Conservation (phyloP, 1,140 invertebrate species). For the Cotesia typhae region DNA sequence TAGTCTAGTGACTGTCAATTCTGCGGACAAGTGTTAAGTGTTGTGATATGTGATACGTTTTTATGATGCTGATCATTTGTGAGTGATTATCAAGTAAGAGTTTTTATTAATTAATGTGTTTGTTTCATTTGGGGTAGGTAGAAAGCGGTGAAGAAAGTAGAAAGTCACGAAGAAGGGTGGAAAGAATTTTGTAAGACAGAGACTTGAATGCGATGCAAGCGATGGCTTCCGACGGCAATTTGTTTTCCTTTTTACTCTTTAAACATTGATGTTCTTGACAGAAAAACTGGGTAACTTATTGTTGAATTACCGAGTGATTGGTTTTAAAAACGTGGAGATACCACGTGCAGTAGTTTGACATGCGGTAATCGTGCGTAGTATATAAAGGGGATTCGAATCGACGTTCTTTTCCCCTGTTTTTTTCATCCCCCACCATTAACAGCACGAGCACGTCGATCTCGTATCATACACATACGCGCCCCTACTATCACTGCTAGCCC, state of each 20-base stretch:
- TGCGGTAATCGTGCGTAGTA: constrained; percentile 61
- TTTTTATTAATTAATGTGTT: background rate
- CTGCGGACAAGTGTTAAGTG: too few relatives aligned
- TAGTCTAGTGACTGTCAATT: too few relatives aligned
- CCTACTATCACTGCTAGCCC: constrained; percentile 16
- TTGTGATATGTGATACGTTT: too few relatives aligned
- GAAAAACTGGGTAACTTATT: too few relatives aligned
- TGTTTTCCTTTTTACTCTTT: too few relatives aligned
- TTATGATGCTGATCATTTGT: too few relatives aligned
- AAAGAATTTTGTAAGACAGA: constrained; percentile 40
- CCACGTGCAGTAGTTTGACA: constrained; percentile 63
- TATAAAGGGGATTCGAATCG: constrained; percentile 51
- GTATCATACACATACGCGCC: too few relatives aligned
- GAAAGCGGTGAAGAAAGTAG: too few relatives aligned
- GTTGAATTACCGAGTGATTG: too few relatives aligned
- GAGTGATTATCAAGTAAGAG: background rate
- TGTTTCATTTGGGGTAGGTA: too few relatives aligned
- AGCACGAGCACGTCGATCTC: too few relatives aligned
- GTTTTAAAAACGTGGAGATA: constrained; percentile 16
- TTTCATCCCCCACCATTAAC: constrained; percentile 58
- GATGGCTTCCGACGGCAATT: constrained; percentile 41
- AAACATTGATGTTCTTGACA: too few relatives aligned
- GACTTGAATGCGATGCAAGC: constrained; percentile 66
- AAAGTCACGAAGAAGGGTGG: constrained; percentile 6
- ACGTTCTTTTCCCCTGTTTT: constrained; percentile 65